Base-by-base conservation (phyloP, 2,113 vertebrate species). In the Trematomus loennbergii region DNA sequence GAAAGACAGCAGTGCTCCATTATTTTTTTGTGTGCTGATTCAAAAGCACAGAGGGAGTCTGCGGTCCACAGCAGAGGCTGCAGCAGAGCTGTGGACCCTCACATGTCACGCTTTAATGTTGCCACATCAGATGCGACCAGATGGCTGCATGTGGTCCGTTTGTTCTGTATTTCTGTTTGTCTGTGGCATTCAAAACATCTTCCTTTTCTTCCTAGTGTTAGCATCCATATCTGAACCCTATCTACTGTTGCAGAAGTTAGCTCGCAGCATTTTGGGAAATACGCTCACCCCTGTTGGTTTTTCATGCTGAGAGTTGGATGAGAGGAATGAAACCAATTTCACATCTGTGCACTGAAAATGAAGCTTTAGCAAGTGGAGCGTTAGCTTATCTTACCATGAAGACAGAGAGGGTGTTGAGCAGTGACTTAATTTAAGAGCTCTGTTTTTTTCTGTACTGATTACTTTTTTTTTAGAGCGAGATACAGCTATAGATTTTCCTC, bases 1-100 rank as follows among this genome's bases (percentile, higher is more conserved):
- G 59, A 78, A 75, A 49, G 25, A 75, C 78, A 81, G 83, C 88
- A 87, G 81, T 79, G 79, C 76, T 79, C 73, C 36, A 70, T 87
- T 86, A 76, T 78, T 76, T 78, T 71, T 55, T 65, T 71, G 57
- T n/a, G 48, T 75, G 49, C 55, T 75, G 81, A 62, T 83, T 84
- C 61, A 82, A 82, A 71, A 80, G 78, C 66, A 0, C 22, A 0
- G 25, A 57, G 76, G 70, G 79, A 75, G 75, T 36, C 20, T 2
- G 72, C 52, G 71, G 62, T 84, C 73, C 59, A 57, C 62, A 68
- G 45, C 64, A 40, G 75, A 71, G 67, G 33, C 53, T 62, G 69
- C 53, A 67, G 76, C 3, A 1, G 48, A 4, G 59, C 73, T 57
- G 55, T 36, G 40, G 52, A 57, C 75, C 46, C 67, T 84, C 78